Conservation (phyloP, 2,888 invertebrate species). For the Limenitis camilla region DNA sequence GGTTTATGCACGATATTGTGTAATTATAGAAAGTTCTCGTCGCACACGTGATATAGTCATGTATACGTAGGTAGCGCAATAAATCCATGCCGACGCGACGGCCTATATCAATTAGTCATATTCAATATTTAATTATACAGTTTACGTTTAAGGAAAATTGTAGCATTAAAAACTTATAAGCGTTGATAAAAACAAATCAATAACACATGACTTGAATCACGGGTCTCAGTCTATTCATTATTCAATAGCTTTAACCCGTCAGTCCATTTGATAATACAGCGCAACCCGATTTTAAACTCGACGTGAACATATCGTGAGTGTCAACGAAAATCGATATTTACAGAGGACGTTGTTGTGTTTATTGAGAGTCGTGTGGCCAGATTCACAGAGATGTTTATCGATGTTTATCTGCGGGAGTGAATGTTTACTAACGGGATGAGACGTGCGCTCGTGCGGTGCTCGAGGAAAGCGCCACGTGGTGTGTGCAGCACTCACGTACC, state of each 20-base stretch:
- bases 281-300: slow-evolving; percentile 24
- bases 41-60: background rate
- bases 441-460: slow-evolving; percentile 27
- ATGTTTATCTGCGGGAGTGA: slow-evolving; percentile 43
- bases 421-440: slow-evolving; percentile 46
- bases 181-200: slow-evolving; percentile 24
- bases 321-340: slow-evolving; percentile 20
- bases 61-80: background rate
- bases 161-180: background rate
- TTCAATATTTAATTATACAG: too few species aligned
- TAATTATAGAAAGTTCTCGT: slow-evolving; percentile 6
- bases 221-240: slow-evolving; percentile 54
- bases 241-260: slow-evolving; percentile 51
- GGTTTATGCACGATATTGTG: slow-evolving; percentile 16
- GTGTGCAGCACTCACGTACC: slow-evolving; percentile 18
- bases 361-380: slow-evolving; percentile 24
- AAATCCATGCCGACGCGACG: background rate
- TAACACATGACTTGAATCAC: slow-evolving; percentile 39
- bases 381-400: slow-evolving; percentile 50
- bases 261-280: slow-evolving; percentile 26
- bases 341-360: slow-evolving; percentile 39
- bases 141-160: too few species aligned
- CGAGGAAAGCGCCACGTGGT: slow-evolving; percentile 27
- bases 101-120: too few species aligned
- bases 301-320: slow-evolving; percentile 14